These are phyloP conservation scores for Phalanger gymnotis DNA, from an alignment of 2,797 vertebrate genomes.

Conservation along the genomic window DNA sequence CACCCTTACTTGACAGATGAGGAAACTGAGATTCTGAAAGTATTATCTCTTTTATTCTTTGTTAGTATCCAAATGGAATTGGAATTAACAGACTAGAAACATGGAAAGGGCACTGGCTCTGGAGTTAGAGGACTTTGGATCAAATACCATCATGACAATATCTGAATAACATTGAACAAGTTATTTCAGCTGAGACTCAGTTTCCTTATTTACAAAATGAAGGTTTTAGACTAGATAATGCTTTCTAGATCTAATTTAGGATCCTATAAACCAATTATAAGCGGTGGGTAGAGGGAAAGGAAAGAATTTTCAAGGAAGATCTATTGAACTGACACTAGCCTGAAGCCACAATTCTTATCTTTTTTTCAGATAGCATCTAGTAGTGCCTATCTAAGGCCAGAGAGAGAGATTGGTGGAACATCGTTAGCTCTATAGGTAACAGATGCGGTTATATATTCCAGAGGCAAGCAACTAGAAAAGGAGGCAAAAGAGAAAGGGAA, in stretches of 20 bases:
- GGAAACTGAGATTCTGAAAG: neutral
- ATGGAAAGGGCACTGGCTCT: neutral
- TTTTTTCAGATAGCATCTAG: neutral
- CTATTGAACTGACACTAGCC: neutral
- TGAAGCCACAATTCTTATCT: neutral
- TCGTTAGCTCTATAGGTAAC: neutral
- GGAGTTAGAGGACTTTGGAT: neutral
- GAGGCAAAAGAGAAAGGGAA: neutral
- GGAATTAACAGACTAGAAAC: neutral
- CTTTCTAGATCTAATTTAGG: neutral
- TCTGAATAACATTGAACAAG: neutral
- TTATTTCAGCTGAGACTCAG: neutral
- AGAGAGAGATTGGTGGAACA: neutral
- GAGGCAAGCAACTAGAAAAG: neutral
- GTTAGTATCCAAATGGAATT: neutral
- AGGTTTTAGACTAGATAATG: neutral
- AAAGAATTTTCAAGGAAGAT: neutral
- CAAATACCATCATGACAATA: neutral
- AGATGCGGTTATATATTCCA: neutral
- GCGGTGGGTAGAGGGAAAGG: neutral
- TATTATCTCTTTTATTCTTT: neutral
- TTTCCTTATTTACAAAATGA: neutral
- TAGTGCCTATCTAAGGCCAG: neutral
- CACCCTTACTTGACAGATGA: neutral
- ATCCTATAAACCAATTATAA: neutral